Conservation (phyloP, 2,888 invertebrate genomes). For the Amphiduros pacificus region DNA sequence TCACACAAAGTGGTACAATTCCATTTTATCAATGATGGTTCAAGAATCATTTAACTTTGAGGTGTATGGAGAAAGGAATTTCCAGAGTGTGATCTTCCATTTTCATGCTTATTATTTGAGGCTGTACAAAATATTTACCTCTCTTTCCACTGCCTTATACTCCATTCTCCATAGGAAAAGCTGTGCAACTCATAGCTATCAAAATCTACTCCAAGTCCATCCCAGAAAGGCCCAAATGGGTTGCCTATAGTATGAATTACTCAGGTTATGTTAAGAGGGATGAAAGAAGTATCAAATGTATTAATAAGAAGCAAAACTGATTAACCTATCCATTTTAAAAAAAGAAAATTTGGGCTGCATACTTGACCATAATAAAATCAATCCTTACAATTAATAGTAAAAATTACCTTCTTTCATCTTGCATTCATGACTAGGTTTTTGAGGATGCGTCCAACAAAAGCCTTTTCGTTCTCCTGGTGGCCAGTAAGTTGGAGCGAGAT, state of each 20-base stretch:
- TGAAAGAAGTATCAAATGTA: no score
- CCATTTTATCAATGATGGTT: not conserved
- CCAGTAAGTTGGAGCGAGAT: constrained; percentile 49
- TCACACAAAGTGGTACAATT: no score
- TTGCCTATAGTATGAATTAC: no score
- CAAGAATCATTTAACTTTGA: not conserved
- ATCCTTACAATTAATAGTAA: no score
- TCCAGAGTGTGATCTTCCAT: no score
- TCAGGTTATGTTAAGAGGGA: no score
- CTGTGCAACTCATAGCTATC: constrained; percentile 36
- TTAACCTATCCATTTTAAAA: not conserved
- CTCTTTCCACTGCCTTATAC: no score
- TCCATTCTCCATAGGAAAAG: constrained; percentile 22
- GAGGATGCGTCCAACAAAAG: constrained; percentile 39
- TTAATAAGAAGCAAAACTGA: no score
- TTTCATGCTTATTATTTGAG: no score
- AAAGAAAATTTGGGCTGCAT: not conserved
- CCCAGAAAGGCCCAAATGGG: constrained; percentile 58
- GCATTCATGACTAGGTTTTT: constrained; percentile 34
- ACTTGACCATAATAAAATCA: not conserved
- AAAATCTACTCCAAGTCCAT: constrained; percentile 54
- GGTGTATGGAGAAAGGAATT: no score
- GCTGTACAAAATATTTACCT: no score
- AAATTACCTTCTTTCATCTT: constrained; percentile 49
- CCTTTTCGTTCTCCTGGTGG: constrained; percentile 47